Evolutionary conservation across 1,140 invertebrate species (phyloP), one percentile per base, ranked within the genome.

Genomic region (Halesus radiatus): DNA sequence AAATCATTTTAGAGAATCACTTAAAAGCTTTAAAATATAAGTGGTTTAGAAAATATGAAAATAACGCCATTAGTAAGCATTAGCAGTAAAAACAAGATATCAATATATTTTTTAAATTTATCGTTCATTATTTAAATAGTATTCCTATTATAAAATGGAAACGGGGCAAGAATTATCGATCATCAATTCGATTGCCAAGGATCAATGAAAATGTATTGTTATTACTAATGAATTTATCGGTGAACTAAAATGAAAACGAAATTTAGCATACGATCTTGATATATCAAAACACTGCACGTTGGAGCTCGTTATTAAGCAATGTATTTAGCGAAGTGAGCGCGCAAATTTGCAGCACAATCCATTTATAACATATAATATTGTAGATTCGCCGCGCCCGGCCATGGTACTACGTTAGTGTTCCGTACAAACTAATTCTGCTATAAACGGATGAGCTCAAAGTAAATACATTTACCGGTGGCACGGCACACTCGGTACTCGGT

Each of bases 391-490:
- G n/a, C 22, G 52, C 23, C n/a, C 23, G 53, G 54, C 22, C n/a
- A n/a, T n/a, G n/a, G n/a, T n/a, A n/a, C n/a, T 29, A 58, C 72
- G 72, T 32, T 29, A 58, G 58, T 29, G 72, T 58, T 26, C n/a
- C 54, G 54, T 58, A 32, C 54, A 58, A 26, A 72, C 23, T 75
- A 58, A 16, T 29, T 29, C 54, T 18, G 54, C 72, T 53, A 75
- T 75, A 75, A 37, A 54, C 58, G 72, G 72, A 29, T 37, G 26
- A 52, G 68, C 68, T 72, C 45, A 64, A 68, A 68, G 78, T 32
- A 79, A 74, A 74, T 79, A 79, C 78, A 54, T 79, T 73, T 66
- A 53, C 52, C 58, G 52, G 16, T 53, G 50, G 50, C 54, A 50
- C 18, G 37, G 10, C 37, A 56, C 62, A 50, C 23, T 16, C 5